Conservation (phyloP, 53 echinoderm and acorn worm species). For the Temnopleurus reevesii region DNA sequence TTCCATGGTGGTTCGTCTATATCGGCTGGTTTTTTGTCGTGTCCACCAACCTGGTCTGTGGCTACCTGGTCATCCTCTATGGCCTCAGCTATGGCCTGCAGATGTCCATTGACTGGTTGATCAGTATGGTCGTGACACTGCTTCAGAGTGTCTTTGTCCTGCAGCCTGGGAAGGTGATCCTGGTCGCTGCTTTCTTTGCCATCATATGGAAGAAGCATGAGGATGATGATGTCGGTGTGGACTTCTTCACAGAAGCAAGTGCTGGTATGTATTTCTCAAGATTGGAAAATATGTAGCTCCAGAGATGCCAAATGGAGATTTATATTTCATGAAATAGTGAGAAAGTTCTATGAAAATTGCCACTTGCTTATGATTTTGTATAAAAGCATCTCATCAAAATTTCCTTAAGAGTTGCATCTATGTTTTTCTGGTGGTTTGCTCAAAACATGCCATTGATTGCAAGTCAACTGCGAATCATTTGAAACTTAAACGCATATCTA, state of each 20-base stretch:
- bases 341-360: no score
- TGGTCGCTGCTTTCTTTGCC: conserved; percentile 78
- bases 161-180: conserved; percentile 85
- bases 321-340: no score
- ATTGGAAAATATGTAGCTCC: no score
- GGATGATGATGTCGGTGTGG: conserved; percentile 79
- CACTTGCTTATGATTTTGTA: no score
- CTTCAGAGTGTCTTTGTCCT: conserved; percentile 77
- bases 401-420: no score
- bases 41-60: conserved; percentile 57
- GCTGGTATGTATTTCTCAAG: background rate
- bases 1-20: conserved; percentile 95
- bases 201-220: conserved; percentile 67
- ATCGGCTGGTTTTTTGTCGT: conserved; percentile 77
- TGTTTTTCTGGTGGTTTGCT: no score
- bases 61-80: conserved; percentile 84
- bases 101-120: conserved; percentile 84
- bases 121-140: conserved; percentile 78
- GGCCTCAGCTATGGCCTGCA: conserved; percentile 85
- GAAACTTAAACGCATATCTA: no score
- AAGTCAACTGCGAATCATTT: no score
- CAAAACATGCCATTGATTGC: no score
- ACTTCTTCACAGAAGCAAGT: conserved; percentile 52
- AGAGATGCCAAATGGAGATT: no score
- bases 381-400: no score